Evolutionary conservation across 2,888 invertebrate species (phyloP).

Genomic region (Acronicta aceris): DNA sequence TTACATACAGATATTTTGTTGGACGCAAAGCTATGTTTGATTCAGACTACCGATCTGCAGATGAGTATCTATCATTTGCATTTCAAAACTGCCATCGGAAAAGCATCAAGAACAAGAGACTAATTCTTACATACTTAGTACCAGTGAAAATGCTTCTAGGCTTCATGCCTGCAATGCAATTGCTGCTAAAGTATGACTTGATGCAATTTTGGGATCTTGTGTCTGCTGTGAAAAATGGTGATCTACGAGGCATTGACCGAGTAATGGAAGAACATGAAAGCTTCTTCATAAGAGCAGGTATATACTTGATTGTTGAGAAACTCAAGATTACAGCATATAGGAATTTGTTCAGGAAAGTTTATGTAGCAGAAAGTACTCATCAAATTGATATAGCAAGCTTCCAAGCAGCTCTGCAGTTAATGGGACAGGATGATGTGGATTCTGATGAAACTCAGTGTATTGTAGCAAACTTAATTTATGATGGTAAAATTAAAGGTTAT

Average conservation of each 20-base stretch:
- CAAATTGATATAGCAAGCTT: slow-evolving; percentile 96
- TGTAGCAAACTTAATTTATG: slow-evolving; percentile 98
- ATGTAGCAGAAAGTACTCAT: slow-evolving; percentile 93
- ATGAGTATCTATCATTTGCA: slow-evolving; percentile 97
- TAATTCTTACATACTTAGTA: slow-evolving; percentile 98
- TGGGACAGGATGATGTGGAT: slow-evolving; percentile 95
- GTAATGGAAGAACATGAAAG: slow-evolving; percentile 96
- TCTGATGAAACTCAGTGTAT: slow-evolving; percentile 98
- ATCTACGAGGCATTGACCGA: slow-evolving; percentile 94
- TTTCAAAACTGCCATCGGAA: slow-evolving; percentile 96
- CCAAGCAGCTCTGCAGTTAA: slow-evolving; percentile 94
- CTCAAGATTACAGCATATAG: slow-evolving; percentile 98
- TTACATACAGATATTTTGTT: slow-evolving; percentile 99
- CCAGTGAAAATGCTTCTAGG: slow-evolving; percentile 99
- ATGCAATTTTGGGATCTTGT: slow-evolving; percentile 97
- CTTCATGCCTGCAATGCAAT: slow-evolving; percentile 95
- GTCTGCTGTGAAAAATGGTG: slow-evolving; percentile 96
- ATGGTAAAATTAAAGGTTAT: slow-evolving; percentile 99
- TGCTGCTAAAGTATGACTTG: slow-evolving; percentile 96
- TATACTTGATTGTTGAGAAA: slow-evolving; percentile 98
- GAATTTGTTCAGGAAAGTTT: slow-evolving; percentile 98
- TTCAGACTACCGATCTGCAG: slow-evolving; percentile 97
- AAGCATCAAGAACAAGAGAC: slow-evolving; percentile 95
- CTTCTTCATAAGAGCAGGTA: slow-evolving; percentile 98
- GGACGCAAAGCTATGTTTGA: slow-evolving; percentile 99